Percentiles rank a stretch among this genome's conserved stretches.
Conservation (phyloP, 2,888 invertebrate species). For the Hydroisotoma schaefferi region DNA sequence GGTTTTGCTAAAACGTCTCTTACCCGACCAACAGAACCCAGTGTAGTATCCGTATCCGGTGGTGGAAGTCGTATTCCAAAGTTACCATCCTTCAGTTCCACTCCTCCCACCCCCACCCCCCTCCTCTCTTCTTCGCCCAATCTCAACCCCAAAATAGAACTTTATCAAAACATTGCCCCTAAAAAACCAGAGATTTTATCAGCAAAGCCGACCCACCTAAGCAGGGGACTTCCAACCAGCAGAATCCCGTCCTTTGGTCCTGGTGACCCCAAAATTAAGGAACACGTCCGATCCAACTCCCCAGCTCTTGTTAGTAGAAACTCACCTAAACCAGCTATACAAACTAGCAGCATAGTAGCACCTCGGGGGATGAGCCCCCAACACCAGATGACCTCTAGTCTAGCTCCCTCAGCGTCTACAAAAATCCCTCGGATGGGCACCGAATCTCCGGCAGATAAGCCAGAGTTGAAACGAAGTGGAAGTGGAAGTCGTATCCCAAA, state of each 20-base stretch:
- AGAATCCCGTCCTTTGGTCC: not conserved
- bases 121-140: not conserved
- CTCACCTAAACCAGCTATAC: too few species aligned
- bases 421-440: constrained; percentile 6
- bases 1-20: not conserved
- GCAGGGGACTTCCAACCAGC: not conserved
- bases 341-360: too few species aligned
- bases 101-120: not conserved
- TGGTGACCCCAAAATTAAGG: not conserved
- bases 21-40: not conserved
- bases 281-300: too few species aligned
- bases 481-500: constrained; percentile 39
- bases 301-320: too few species aligned
- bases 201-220: constrained; percentile 6
- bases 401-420: too few species aligned
- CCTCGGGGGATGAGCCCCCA: too few species aligned
- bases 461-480: constrained; percentile 11
- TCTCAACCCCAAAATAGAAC: not conserved
- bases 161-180: not conserved
- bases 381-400: too few species aligned
- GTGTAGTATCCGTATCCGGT: not conserved
- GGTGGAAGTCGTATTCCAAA: constrained; percentile 18
- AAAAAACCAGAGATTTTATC: constrained; percentile 18
- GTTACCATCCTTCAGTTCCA: constrained; percentile 6
- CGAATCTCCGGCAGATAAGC: constrained; percentile 10